Evolutionary conservation across 2,113 vertebrate genomes (phyloP), one percentile per base, ranked within the genome.

Genomic region (Diadophis punctatus): DNA sequence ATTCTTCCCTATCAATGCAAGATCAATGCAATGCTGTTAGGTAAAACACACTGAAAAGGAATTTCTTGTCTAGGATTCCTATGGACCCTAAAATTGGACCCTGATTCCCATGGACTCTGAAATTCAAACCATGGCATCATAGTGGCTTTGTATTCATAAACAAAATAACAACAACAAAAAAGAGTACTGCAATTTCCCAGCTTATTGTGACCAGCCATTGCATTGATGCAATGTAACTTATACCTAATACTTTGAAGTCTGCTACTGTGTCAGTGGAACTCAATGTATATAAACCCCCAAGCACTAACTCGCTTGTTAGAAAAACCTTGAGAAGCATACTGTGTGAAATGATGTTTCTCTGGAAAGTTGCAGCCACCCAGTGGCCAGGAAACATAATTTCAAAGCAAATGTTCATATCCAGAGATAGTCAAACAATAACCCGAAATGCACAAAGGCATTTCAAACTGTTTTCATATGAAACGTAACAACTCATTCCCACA

Each of bases 331-430:
- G 9, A 1, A 52, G 91, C 86, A 8, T 74, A 16, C 23, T n/a
- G 16, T n/a, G 25, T 93, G 87, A 90, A 68, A 43, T 25, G 27
- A 23, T 39, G 56, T 93, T 96, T 93, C 30, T 96, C 2, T 97
- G 93, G 97, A 95, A 97, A 97, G 93, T 63, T 93, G 91, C 95
- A 97, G 97, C 97, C 97, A 97, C 91, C 97, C 97, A 95, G 97
- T 97, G 97, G 96, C 89, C 46, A 93, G 94, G 93, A 95, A 34
- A 96, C 11, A 91, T 90, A 56, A 8, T 55, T 1, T 11, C 80
- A 95, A 93, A 30, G 88, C 56, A 56, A 48, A 80, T 46, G 10
- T 18, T 74, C 52, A 49, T 87, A 51, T 92, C 4, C n/a, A 87
- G 14, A 30, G 23, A 91, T 51, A 84, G 14, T 39, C 87, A 55